Conservation (phyloP, 2,113 vertebrate genomes). For the Ginglymostoma cirratum region DNA sequence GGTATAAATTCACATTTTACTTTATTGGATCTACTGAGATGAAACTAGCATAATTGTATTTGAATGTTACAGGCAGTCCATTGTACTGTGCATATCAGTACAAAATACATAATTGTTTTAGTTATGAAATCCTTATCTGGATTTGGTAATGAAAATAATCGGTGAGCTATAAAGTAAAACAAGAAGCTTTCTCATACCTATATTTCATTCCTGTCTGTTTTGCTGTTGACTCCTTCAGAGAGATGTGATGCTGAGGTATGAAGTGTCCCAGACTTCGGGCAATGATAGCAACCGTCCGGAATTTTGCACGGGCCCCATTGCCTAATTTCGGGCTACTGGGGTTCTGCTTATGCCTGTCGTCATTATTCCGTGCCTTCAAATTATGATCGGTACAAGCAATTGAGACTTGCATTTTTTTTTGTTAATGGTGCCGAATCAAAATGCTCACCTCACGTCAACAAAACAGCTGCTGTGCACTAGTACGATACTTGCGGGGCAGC, state of each 20-base stretch:
- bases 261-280: constrained; percentile 92
- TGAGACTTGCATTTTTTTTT: constrained; percentile 85
- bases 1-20: not conserved
- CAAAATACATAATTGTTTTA: not conserved
- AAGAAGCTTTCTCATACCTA: constrained; percentile 66
- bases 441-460: not conserved
- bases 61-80: not conserved
- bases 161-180: not conserved
- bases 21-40: not conserved
- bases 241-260: constrained; percentile 92
- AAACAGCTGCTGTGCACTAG: not conserved
- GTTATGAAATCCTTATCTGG: not conserved
- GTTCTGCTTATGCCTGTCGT: constrained; percentile 84
- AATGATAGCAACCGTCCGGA: constrained; percentile 95
- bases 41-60: not conserved
- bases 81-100: not conserved
- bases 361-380: constrained; percentile 89
- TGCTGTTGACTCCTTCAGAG: constrained; percentile 94
- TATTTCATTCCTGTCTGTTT: constrained; percentile 99
- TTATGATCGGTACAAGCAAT: constrained; percentile 98
- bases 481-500: not conserved
- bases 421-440: not conserved
- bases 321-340: constrained; percentile 82
- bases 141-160: not conserved
- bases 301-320: constrained; percentile 87